Percentiles rank a stretch among this genome's conserved stretches.
phyloP scores from a whole-genome alignment of 2,888 invertebrate genomes.

The Leuctra nigra region DNA sequence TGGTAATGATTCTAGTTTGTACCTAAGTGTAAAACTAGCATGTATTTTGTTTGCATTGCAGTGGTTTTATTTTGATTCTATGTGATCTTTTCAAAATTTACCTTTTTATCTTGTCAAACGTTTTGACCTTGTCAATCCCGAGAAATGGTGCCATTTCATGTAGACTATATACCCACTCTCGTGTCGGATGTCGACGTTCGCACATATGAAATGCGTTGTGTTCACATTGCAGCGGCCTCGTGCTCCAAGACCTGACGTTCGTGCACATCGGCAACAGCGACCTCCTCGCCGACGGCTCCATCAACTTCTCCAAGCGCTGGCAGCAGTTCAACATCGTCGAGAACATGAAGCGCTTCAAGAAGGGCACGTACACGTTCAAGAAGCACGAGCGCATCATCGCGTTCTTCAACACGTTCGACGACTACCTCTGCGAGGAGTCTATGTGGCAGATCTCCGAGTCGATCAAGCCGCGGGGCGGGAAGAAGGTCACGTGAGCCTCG shows the following conservation, averaged over 20 bases:
- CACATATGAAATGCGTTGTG: background rate
- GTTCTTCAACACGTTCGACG: constrained; percentile 95
- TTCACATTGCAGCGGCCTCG: constrained; percentile 70
- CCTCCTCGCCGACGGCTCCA: constrained; percentile 73
- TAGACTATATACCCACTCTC: no score
- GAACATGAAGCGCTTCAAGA: constrained; percentile 96
- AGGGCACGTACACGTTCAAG: constrained; percentile 88
- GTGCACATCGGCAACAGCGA: constrained; percentile 97
- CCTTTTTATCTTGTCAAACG: no score
- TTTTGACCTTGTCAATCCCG: no score
- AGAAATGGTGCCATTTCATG: no score
- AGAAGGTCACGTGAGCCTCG: constrained; percentile 23
- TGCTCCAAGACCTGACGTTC: constrained; percentile 97
- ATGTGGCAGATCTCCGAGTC: constrained; percentile 98
- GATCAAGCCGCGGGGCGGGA: constrained; percentile 79
- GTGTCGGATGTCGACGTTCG: no score
- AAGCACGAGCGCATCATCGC: constrained; percentile 89
- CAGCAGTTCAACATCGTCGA: constrained; percentile 98
- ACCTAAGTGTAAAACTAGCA: no score
- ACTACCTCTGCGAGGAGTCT: constrained; percentile 91
- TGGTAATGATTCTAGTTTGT: no score
- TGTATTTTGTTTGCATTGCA: no score
- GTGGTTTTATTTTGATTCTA: no score
- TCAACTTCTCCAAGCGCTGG: constrained; percentile 97
- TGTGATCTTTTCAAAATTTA: no score